Base-by-base conservation (phyloP, 1,140 invertebrate genomes). In the Proales similis region DNA sequence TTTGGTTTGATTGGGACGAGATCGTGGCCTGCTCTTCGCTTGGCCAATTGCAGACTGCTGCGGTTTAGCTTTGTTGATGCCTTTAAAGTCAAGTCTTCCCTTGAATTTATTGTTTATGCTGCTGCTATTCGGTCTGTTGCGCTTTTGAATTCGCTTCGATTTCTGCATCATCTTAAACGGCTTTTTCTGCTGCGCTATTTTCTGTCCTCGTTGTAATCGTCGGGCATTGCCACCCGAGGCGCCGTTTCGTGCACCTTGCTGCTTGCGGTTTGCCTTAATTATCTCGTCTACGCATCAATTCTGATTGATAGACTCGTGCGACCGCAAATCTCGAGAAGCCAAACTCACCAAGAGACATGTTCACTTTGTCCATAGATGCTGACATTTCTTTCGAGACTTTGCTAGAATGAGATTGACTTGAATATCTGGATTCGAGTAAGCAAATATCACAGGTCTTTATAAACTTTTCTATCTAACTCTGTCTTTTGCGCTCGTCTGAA, bases 291-390 rank as follows among this genome's bases (percentile, higher is more conserved):
- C 7, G 7, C 11, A 57, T n/a, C n/a, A 24, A 42, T 12, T 42
- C 2, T 29, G 9, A 27, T 42, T 24, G n/a, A 24, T 19, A 4
- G 17, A 42, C 7, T 9, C 12, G 6, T 26, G n/a, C 32, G 9
- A 4, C 45, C 45, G 9, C 7, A 29, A 29, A 9, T 22, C 14
- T 5, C 9, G 22, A 17, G 11, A 4, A 4, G 39, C 36, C 17
- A 57, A 12, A 42, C 36, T 26, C 45, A 57, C 51, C 51, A 27
- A 57, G 45, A 42, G 51, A 57, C 51, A 57, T 57, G 51, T 9
- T 57, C 11, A 57, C 33, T 39, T 57, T 57, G 45, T 57, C 51
- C 51, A 57, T 57, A n/a, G n/a, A n/a, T n/a, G n/a, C n/a, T n/a
- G n/a, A n/a, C n/a, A n/a, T n/a, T n/a, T n/a, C n/a, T n/a, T n/a